Base-by-base conservation (phyloP, 30 jellyfish, hydroid and myxozoan species). In the Aurelia aurita complex sp. Pacific region DNA sequence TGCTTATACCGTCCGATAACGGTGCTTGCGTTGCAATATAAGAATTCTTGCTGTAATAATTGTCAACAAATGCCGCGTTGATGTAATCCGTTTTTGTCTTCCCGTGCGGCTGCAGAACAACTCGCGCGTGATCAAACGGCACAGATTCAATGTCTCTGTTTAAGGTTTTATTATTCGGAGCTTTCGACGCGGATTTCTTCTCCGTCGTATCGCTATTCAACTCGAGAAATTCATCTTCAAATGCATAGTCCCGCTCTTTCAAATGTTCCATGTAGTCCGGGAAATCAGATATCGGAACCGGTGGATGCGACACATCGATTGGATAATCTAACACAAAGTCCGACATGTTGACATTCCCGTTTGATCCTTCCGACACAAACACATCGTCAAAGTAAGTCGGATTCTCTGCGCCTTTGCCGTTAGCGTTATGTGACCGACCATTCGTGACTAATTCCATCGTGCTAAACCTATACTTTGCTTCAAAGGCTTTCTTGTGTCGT, bases 11-110 rank as follows among this genome's bases (percentile, higher is more conserved):
- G 32, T 67, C 76, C 54, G 79, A 64, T 68, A 83, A 62, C 1
- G 98, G 98, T 29, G 85, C 92, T 74, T 93, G 98, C 4, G 98
- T 76, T 23, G 96, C 97, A 5, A 93, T 82, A 76, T 88, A 93
- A 8, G 92, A 94, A 54, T 65, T 35, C 46, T 76, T 57, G 29
- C 17, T 54, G 35, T 42, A 34, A 68, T 76, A 88, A 53, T 95
- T 79, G 64, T 77, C 88, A 35, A 93, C 61, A 51, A 63, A 81
- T 33, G 93, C 78, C 43, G 98, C 98, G 61, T 93, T 87, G 14
- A 93, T 88, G 90, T 93, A 88, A 74, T 93, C 94, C 35, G 92
- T 34, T 4, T 76, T 79, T 36, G 57, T 55, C 53, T 76, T 86
- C 69, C 43, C 75, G 36, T 40, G 89, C 1, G 52, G 67, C 33